phyloP scores from a whole-genome alignment of 2,888 invertebrate genomes.

The Bombyx huttoni region DNA sequence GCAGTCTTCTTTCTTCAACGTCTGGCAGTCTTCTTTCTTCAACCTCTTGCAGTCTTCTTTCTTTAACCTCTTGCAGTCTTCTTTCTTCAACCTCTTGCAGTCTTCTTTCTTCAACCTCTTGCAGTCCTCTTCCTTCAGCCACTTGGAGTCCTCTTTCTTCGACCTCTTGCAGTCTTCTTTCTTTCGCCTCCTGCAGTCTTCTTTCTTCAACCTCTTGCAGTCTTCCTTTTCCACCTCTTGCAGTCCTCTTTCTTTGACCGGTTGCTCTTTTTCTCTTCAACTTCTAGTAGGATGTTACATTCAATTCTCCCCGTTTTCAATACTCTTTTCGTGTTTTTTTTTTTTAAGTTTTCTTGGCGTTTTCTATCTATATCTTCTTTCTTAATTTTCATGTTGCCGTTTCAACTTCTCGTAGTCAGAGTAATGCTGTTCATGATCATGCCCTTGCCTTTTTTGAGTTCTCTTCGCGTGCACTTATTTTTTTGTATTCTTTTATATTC shows the following conservation, averaged over 20 bases:
- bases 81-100: not conserved
- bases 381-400: too few species aligned
- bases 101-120: not conserved
- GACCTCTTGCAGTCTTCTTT: slow-evolving; percentile 5
- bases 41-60: not conserved
- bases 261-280: too few species aligned
- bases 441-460: too few species aligned
- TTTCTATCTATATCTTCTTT: too few species aligned
- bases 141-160: slow-evolving; percentile 3
- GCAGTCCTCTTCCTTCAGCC: not conserved
- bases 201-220: not conserved
- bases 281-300: too few species aligned
- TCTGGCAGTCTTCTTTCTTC: not conserved
- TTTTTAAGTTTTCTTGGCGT: too few species aligned
- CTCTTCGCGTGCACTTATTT: too few species aligned
- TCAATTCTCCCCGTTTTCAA: too few species aligned
- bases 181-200: slow-evolving; percentile 7
- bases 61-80: not conserved
- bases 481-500: not conserved
- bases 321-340: too few species aligned
- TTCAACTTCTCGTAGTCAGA: too few species aligned
- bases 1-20: not conserved
- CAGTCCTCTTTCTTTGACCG: too few species aligned
- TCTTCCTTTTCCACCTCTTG: not conserved
- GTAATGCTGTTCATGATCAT: too few species aligned